These are phyloP conservation scores for Tyto alba DNA, from an alignment of 2,113 vertebrate genomes.

Conservation along the genomic window DNA sequence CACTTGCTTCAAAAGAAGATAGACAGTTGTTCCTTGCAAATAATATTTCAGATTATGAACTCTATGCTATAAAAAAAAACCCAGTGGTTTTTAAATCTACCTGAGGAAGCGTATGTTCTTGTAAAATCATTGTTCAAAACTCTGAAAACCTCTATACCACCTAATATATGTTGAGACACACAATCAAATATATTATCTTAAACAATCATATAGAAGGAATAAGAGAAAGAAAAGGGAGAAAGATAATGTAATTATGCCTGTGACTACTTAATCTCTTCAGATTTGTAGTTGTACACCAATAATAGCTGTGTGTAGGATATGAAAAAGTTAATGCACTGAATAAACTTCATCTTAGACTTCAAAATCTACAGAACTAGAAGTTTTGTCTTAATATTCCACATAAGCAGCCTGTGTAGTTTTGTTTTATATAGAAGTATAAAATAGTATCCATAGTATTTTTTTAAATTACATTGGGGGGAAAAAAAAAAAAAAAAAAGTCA, in stretches of 20 bases:
- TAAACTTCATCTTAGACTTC: background rate
- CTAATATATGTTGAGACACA: background rate
- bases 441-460: background rate
- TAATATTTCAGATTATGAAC: background rate
- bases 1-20: background rate
- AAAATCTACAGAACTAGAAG: background rate
- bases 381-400: background rate
- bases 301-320: background rate
- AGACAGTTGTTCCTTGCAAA: background rate
- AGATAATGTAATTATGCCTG: background rate
- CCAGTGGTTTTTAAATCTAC: background rate
- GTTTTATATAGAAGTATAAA: background rate
- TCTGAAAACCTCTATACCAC: background rate
- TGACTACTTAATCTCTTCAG: background rate
- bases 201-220: background rate
- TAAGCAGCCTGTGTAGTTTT: background rate
- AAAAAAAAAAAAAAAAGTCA: background rate
- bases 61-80: background rate
- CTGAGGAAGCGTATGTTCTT: background rate
- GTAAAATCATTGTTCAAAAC: background rate
- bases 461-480: background rate
- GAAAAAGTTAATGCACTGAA: background rate
- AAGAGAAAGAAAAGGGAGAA: background rate
- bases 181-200: background rate
- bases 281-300: background rate